phyloP scores from a whole-genome alignment of 2,888 invertebrate genomes.

The Xanthia icteritia region DNA sequence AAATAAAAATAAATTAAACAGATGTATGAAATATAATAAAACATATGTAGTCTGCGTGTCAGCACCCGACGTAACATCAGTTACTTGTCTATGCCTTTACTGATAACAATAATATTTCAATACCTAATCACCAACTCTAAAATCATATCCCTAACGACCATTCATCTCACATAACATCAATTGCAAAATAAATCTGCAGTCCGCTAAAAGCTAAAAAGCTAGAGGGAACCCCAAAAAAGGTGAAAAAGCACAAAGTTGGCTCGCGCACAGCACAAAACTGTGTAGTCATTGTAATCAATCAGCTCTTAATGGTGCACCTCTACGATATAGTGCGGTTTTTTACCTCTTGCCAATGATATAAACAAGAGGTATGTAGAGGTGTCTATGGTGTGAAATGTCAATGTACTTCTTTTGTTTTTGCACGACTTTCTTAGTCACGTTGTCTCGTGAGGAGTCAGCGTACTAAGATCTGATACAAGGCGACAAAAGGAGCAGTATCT shows the following conservation, averaged over 20 bases:
- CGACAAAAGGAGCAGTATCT: background rate
- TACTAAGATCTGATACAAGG: background rate
- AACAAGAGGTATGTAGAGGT: conserved; percentile 13
- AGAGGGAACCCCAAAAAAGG: conserved; percentile 77
- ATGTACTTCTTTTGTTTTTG: conserved; percentile 13
- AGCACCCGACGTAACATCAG: no score
- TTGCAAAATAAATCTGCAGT: conserved; percentile 27
- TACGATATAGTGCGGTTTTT: conserved; percentile 35
- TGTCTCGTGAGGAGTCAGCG: no score
- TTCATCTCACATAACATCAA: conserved; percentile 4
- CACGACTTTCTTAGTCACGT: background rate
- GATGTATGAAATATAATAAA: no score
- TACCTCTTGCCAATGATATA: conserved; percentile 13
- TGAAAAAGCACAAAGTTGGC: conserved; percentile 81
- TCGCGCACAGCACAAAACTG: conserved; percentile 77
- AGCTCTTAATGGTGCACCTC: conserved; percentile 67
- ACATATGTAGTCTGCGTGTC: no score
- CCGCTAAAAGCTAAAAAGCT: conserved; percentile 59
- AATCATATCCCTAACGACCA: conserved; percentile 5
- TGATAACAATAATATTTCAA: no score
- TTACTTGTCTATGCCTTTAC: no score
- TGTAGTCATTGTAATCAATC: conserved; percentile 87
- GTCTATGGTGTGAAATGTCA: conserved; percentile 29
- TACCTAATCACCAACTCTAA: background rate
- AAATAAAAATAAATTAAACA: no score